Evolutionary conservation across 2,113 vertebrate species (phyloP), one percentile per base, ranked within the genome.

Genomic region (Myrmecophaga tridactyla): DNA sequence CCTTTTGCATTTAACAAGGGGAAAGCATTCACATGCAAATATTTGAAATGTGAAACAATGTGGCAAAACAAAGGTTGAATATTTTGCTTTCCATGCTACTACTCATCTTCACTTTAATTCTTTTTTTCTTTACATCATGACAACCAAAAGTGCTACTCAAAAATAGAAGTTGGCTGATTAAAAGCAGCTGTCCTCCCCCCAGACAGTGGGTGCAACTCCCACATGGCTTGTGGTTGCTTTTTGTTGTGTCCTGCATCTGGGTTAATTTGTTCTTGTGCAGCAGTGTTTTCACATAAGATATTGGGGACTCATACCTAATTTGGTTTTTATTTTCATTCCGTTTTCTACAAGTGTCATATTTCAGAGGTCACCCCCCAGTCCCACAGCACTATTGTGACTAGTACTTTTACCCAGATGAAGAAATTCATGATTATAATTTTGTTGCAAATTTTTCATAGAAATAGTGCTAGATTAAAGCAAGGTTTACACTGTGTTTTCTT

Each of bases 21-120:
- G 86, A 97, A 96, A 96, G 89, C 73, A 96, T 97, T 98, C 98
- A 97, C 97, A 97, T 84, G 56, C 95, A 98, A 97, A 98, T 97
- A 96, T 97, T 97, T 98, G 96, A 94, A 95, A 97, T 96, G 92
- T 12, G 80, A 96, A 92, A 98, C 93, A 95, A 70, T 96, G 93
- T 83, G 86, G 70, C 97, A 91, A 96, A 96, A 95, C 96, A 92
- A 97, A 98, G 98, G 94, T 93, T 97, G 90, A 89, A 60, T 89
- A 94, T 97, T 92, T 91, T 94, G 90, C 92, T 97, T 98, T 96
- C 78, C 86, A 87, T 96, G 97, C 76, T 95, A 80, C 92, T 60
- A 84, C 89, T 86, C 94, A 94, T 97, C 85, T 96, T 97, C 96
- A 94, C 88, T 98, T 97, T 97, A 95, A 95, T 98, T 96, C 97